phyloP scores from a whole-genome alignment of 2,888 invertebrate genomes.

The Scaeva pyrastri region DNA sequence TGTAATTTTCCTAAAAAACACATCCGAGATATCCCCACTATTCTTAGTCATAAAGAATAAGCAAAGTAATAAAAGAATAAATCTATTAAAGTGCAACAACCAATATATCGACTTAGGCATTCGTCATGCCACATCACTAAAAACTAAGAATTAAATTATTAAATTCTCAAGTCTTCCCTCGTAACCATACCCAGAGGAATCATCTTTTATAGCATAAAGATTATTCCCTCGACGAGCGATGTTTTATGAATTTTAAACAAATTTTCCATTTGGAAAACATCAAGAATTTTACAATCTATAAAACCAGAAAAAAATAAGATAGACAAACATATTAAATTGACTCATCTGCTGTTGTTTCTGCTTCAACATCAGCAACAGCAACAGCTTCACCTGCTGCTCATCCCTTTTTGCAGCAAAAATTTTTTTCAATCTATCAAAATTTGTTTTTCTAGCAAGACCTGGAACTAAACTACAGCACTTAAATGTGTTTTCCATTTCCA shows the following conservation, averaged over 20 bases:
- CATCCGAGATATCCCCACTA: no score
- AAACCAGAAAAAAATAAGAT: neutral
- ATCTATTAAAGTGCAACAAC: no score
- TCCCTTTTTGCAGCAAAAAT: neutral
- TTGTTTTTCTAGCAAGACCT: conserved; percentile 1
- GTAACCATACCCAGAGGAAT: neutral
- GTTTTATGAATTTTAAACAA: conserved; percentile 11
- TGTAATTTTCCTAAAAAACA: no score
- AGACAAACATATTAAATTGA: conserved; percentile 16
- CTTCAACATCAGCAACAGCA: no score
- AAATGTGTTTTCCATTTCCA: conserved; percentile 49
- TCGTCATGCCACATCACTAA: no score
- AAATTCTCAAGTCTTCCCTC: neutral
- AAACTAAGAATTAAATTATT: no score
- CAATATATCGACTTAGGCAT: no score
- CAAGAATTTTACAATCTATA: conserved; percentile 28
- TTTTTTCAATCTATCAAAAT: conserved; percentile 15
- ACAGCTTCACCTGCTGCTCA: no score
- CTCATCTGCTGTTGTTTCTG: neutral
- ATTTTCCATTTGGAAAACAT: conserved; percentile 2
- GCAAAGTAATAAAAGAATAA: no score
- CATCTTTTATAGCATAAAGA: neutral
- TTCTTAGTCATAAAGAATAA: no score
- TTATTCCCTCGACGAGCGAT: neutral
- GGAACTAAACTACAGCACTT: conserved; percentile 57